Base-by-base conservation (phyloP, 2,113 vertebrate genomes). In the Muscicapa adusta region DNA sequence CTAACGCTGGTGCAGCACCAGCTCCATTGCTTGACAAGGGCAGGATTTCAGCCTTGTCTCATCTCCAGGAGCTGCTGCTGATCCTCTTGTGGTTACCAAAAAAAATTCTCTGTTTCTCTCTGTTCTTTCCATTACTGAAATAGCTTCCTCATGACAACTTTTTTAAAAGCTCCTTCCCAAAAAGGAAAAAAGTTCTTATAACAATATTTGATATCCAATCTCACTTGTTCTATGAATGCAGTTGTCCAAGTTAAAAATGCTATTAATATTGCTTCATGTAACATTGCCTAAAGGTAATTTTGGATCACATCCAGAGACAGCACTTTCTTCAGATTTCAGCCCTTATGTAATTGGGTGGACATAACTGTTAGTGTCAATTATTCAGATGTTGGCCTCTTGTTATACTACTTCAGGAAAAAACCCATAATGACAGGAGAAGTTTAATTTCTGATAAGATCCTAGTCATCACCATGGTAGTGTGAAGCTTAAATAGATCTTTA, bases 51-150 rank as follows among this genome's bases (percentile, higher is more conserved):
- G 58, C 67, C 82, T 83, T 43, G 29, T 43, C 77, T 92, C 47
- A 31, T n/a, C 85, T 66, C 76, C 42, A 85, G 71, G 85, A 58
- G 50, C 62, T 91, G 67, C 29, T 92, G 82, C 28, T 85, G 85
- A 78, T 78, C 57, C 56, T 84, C 84, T 72, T 75, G 80, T 62
- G 80, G 71, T 84, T 85, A 20, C 38, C 22, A 72, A 68, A 62
- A 62, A 80, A 70, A 50, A 31, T 70, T 31, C 2, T 53, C 57
- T 53, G 40, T 76, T 88, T 76, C 75, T 75, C 54, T 86, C 74
- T 89, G 81, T 91, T 95, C 92, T 93, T 96, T 93, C 90, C 90
- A 85, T 88, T 89, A 72, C 78, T 58, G 51, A 96, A 91, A 91
- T 73, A 95, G 82, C 29, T 91, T 85, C 63, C 66, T 88, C 10